phyloP scores from a whole-genome alignment of 1,140 invertebrate species.

The Pachyrhynchus sulphureomaculatus region DNA sequence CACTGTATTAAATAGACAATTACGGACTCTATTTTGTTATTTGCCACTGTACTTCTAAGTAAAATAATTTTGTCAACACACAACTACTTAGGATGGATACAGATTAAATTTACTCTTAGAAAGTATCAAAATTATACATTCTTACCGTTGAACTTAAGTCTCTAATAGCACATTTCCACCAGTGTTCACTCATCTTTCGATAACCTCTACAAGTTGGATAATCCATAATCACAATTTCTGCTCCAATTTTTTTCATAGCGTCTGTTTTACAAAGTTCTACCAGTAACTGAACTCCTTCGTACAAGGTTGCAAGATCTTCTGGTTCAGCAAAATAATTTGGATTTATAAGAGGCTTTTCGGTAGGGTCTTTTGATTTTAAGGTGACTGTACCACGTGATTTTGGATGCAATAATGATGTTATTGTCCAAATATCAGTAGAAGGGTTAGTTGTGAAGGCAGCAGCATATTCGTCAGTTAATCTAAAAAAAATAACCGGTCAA shows the following conservation, averaged over 20 bases:
- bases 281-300: slow-evolving; percentile 54
- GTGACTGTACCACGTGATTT: slow-evolving; percentile 71
- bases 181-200: no score
- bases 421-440: slow-evolving; percentile 45
- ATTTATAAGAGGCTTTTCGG: slow-evolving; percentile 75
- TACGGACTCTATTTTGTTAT: no score
- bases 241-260: slow-evolving; percentile 55
- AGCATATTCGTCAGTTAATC: not conserved
- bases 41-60: no score
- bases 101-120: no score
- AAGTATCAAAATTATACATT: no score
- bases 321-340: slow-evolving; percentile 73
- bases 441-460: not conserved
- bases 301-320: slow-evolving; percentile 50
- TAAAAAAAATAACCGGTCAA: not conserved
- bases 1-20: no score
- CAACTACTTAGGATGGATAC: no score
- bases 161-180: no score
- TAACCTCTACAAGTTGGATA: no score
- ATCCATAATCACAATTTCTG: slow-evolving; percentile 16
- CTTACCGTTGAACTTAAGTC: no score
- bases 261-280: slow-evolving; percentile 51
- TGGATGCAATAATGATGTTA: slow-evolving; percentile 66
- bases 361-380: slow-evolving; percentile 67
- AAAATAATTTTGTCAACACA: no score